Percentiles rank a stretch among this genome's conserved stretches.
Conservation (phyloP, 2,113 vertebrate species). For the Corydoras sp. region DNA sequence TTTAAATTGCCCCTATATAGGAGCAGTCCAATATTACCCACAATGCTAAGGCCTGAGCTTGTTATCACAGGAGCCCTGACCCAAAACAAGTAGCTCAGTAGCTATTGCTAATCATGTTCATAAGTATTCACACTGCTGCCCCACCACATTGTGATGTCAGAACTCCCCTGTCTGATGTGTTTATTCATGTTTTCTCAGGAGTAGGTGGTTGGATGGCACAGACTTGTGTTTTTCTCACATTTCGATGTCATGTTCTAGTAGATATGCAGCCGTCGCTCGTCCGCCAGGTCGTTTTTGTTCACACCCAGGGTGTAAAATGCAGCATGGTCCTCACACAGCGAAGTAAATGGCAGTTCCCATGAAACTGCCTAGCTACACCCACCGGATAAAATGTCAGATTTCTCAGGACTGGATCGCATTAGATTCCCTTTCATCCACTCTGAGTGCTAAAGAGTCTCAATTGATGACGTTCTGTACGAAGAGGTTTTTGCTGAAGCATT, state of each 20-base stretch:
- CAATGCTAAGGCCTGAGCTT: too few relatives aligned
- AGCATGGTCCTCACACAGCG: conserved; percentile 2
- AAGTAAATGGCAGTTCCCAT: conserved; percentile 17
- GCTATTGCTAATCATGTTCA: too few relatives aligned
- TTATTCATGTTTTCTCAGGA: not conserved
- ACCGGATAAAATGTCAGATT: not conserved
- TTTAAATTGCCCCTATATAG: too few relatives aligned
- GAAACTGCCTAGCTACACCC: conserved; percentile 10
- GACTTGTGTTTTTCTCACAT: conserved; percentile 22
- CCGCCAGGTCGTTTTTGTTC: conserved; percentile 30
- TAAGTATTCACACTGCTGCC: too few relatives aligned
- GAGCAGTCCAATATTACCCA: too few relatives aligned
- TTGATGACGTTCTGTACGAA: too few relatives aligned
- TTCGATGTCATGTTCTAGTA: conserved; percentile 17
- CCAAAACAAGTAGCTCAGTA: too few relatives aligned
- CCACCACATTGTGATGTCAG: not conserved
- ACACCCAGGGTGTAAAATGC: conserved; percentile 39
- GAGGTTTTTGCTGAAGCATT: not conserved
- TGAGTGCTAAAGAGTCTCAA: too few relatives aligned
- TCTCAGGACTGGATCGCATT: too few relatives aligned
- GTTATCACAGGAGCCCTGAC: too few relatives aligned
- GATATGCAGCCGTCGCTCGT: conserved; percentile 12
- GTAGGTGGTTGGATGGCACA: not conserved
- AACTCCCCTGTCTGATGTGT: conserved; percentile 1
- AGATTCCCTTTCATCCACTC: too few relatives aligned